Base-by-base conservation (phyloP, 2,888 invertebrate species). In the Trimorus sp. region DNA sequence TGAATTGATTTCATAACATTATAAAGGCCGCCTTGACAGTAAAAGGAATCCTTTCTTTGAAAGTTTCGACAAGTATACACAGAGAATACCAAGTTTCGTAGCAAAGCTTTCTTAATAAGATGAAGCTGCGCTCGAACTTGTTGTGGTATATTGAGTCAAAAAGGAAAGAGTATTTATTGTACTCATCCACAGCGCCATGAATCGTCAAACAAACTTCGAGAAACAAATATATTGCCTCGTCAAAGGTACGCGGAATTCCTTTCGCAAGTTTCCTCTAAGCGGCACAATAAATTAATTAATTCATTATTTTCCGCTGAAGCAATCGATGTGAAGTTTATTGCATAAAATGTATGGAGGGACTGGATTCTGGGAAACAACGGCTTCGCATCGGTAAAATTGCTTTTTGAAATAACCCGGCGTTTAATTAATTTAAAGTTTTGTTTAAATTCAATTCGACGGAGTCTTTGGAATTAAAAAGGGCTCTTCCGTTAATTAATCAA, bases 141-240 rank as follows among this genome's bases (percentile, higher is more conserved):
- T 75, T 78, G 77, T 70, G 70, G 69, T 78, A 70, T 60, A 70
- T 71, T 71, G 71, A 65, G 62, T 66, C 58, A 60, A 73, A 70
- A 73, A 59, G 66, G 78, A 78, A 70, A 78, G 63, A 71, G 66
- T 78, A 73, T 66, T 71, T 66, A 71, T 78, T 78, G 71, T 71
- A 66, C 60, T 71, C 65, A 70, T 78, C 71, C 59, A 53, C 37
- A 49, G 45, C 53, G 63, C 58, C 63, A 54, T 79, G 66, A 79
- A 73, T 79, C 60, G 71, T 73, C 70, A 77, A 77, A 70, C 58
- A 79, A 79, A 77, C 77, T 77, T 77, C 58, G n/a, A 54, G 58
- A 77, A 70, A 70, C 69, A 63, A 70, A 73, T 78, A 79, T 79
- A 73, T 66, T 65, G 56, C 78, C 38, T 68, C 48, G 62, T 73